phyloP scores from a whole-genome alignment of 2,888 invertebrate genomes.

The Acleris literana region DNA sequence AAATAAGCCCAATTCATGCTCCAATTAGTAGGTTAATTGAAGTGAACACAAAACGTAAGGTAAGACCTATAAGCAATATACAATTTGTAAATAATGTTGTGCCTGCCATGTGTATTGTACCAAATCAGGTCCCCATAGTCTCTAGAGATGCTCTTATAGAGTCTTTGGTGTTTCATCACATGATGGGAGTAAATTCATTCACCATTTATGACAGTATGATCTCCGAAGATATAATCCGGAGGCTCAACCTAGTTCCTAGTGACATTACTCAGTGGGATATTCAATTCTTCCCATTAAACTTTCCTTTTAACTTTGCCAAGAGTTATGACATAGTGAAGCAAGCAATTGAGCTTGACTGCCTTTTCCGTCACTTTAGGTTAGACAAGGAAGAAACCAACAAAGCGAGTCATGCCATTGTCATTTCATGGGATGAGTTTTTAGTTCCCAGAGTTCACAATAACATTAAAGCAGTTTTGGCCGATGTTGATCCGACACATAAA shows the following conservation, averaged over 20 bases:
- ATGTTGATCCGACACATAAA: conserved; percentile 75
- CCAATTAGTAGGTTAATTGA: conserved; percentile 74
- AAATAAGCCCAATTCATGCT: conserved; percentile 75
- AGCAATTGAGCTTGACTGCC: conserved; percentile 86
- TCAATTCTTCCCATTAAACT: conserved; percentile 86
- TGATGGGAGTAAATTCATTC: conserved; percentile 86
- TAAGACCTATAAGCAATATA: conserved; percentile 60
- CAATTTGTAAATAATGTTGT: conserved; percentile 78
- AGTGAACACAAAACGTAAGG: conserved; percentile 69
- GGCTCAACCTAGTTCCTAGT: conserved; percentile 71
- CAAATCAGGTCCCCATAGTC: conserved; percentile 80
- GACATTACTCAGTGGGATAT: conserved; percentile 81
- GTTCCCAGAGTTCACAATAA: conserved; percentile 84
- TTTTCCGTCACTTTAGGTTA: conserved; percentile 84
- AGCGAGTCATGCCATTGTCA: conserved; percentile 79
- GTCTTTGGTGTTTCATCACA: conserved; percentile 86
- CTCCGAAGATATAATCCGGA: conserved; percentile 76
- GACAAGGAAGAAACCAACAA: conserved; percentile 75
- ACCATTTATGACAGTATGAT: conserved; percentile 85
- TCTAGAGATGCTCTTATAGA: conserved; percentile 84
- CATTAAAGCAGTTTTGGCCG: conserved; percentile 79
- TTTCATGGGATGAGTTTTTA: conserved; percentile 87
- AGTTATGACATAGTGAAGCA: conserved; percentile 73
- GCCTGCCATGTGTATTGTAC: conserved; percentile 85
- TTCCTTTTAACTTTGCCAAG: conserved; percentile 82